Conservation (phyloP, 2,888 invertebrate genomes). For the Acrobasis consociella region DNA sequence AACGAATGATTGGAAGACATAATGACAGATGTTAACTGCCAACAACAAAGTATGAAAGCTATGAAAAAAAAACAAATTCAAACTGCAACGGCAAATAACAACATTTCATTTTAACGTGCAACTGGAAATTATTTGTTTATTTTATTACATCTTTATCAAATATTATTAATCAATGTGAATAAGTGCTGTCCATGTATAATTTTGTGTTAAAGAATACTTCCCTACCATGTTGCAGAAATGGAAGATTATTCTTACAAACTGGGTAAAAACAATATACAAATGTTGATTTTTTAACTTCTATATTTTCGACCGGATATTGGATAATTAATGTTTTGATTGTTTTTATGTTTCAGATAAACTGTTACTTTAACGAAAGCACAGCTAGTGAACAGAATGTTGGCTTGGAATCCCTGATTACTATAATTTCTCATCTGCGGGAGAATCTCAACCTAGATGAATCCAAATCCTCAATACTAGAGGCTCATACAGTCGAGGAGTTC, state of each 20-base stretch:
- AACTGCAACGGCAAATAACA: constrained; percentile 62
- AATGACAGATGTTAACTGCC: constrained; percentile 33
- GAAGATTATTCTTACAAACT: constrained; percentile 70
- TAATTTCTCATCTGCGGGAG: constrained; percentile 67
- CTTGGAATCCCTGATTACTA: constrained; percentile 55
- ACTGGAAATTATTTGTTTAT: constrained; percentile 56
- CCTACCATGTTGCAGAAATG: constrained; percentile 68
- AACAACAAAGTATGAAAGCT: constrained; percentile 30
- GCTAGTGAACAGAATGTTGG: constrained; percentile 49
- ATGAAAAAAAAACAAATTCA: constrained; percentile 53
- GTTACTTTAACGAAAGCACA: constrained; percentile 60
- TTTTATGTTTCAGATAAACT: constrained; percentile 66
- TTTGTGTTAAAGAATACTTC: constrained; percentile 26
- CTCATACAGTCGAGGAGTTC: constrained; percentile 66
- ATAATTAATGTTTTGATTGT: neutral
- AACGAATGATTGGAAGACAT: constrained; percentile 17
- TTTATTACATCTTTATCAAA: constrained; percentile 10
- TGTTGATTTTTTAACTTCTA: neutral
- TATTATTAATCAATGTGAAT: neutral
- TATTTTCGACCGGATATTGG: neutral
- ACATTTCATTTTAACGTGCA: no score
- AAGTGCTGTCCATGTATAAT: constrained; percentile 7
- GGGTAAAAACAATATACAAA: constrained; percentile 55
- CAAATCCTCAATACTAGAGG: constrained; percentile 66
- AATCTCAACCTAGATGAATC: constrained; percentile 69